phyloP scores from a whole-genome alignment of 2,888 invertebrate species.

The Clitarchus hookeri region DNA sequence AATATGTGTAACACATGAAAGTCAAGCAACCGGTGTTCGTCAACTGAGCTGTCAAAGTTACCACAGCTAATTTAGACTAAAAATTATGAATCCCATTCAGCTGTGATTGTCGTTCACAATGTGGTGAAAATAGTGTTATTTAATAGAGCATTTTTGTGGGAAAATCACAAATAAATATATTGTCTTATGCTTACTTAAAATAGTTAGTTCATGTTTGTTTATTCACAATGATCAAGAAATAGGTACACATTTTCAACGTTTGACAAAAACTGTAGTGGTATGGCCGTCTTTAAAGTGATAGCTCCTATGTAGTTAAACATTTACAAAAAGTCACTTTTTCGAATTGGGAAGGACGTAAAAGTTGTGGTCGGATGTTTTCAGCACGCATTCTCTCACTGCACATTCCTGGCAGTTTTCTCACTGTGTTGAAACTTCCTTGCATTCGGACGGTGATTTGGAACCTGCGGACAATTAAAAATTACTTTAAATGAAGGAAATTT shows the following conservation, averaged over 20 bases:
- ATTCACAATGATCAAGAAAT: not conserved
- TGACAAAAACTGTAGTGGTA: not conserved
- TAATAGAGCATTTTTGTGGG: too few relatives aligned
- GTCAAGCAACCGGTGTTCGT: too few relatives aligned
- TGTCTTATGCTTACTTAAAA: not conserved
- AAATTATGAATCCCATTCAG: too few relatives aligned
- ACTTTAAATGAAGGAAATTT: not conserved
- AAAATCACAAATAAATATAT: not conserved
- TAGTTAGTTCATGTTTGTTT: not conserved
- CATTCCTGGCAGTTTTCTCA: not conserved
- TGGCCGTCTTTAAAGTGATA: not conserved
- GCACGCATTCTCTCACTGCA: not conserved
- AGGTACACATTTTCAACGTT: not conserved
- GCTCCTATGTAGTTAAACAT: not conserved
- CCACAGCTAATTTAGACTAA: too few relatives aligned
- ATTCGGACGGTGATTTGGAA: constrained; percentile 51
- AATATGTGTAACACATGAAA: too few relatives aligned
- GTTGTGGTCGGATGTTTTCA: not conserved
- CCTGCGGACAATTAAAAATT: constrained; percentile 46
- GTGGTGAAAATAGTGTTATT: too few relatives aligned
- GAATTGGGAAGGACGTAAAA: not conserved
- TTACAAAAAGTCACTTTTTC: not conserved
- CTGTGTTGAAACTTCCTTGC: constrained; percentile 4
- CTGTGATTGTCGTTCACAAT: too few relatives aligned
- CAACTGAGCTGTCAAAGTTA: too few relatives aligned